A percentile compares a stretch with the other conserved stretches of the same genome.
Evolutionary conservation across 2,113 vertebrate genomes (phyloP).

Genomic region (Electrona antarctica): DNA sequence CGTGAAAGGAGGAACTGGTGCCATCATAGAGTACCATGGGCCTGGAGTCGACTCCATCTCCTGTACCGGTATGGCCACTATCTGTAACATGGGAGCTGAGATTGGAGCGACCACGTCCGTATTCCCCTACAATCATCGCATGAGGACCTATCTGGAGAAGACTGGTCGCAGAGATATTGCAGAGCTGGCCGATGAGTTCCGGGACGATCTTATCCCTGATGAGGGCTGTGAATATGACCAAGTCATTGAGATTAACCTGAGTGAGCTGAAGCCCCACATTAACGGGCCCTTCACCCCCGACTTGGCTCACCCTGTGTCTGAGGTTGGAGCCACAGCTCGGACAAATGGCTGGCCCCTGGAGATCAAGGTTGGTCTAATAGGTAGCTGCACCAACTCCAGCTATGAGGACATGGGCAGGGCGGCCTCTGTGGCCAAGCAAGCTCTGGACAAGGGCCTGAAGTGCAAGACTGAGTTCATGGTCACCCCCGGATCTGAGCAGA

Average conservation of each 20-base stretch:
- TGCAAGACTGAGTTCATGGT: conserved; percentile 93
- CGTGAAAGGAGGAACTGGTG: conserved; percentile 93
- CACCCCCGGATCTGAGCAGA: conserved; percentile 95
- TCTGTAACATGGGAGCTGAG: conserved; percentile 98
- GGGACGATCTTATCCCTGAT: conserved; percentile 88
- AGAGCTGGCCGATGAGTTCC: conserved; percentile 83
- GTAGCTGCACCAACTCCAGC: conserved; percentile 97
- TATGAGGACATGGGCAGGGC: conserved; percentile 97
- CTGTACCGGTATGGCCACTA: conserved; percentile 96
- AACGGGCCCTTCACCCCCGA: too few relatives aligned
- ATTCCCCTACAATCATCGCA: conserved; percentile 92
- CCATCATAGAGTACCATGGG: conserved; percentile 93
- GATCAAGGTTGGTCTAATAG: conserved; percentile 94
- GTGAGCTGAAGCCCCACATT: conserved; percentile 76
- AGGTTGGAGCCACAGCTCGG: too few relatives aligned
- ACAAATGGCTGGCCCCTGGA: conserved; percentile 81
- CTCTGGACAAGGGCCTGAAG: conserved; percentile 85
- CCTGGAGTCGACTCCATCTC: conserved; percentile 95
- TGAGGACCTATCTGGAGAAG: conserved; percentile 91
- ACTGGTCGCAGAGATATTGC: conserved; percentile 89
- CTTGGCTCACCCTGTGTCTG: too few relatives aligned
- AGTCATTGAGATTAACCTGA: conserved; percentile 91
- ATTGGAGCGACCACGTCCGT: conserved; percentile 93
- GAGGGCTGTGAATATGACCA: conserved; percentile 90
- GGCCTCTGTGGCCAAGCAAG: conserved; percentile 91